These are phyloP conservation scores for Conomelus anceps DNA, from an alignment of 2,888 invertebrate species.

Conservation along the genomic window DNA sequence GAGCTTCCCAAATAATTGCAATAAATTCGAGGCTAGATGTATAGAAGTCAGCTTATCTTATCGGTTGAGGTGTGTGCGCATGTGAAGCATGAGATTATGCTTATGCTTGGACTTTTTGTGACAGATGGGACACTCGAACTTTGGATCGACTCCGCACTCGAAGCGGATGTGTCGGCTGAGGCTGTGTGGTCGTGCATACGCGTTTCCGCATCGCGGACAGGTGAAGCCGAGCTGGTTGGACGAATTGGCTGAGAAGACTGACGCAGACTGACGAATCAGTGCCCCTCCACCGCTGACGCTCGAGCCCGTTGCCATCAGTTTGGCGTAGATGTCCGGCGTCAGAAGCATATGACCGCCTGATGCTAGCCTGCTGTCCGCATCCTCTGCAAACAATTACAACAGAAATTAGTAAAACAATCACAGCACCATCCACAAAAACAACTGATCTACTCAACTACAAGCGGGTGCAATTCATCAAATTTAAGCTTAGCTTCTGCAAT, in stretches of 20 bases:
- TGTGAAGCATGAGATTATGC: conserved; percentile 47
- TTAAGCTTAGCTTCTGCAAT: too few species aligned
- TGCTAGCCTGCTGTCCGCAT: conserved; percentile 4
- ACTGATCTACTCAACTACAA: neutral
- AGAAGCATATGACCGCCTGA: conserved; percentile 19
- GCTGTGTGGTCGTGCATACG: conserved; percentile 51
- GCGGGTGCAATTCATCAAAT: too few species aligned
- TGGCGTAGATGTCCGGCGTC: conserved; percentile 23
- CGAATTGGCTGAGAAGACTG: neutral
- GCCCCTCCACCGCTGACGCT: neutral
- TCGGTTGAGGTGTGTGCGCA: conserved; percentile 42
- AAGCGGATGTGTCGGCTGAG: conserved; percentile 52
- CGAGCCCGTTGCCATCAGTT: conserved; percentile 4
- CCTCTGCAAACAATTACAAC: conserved; percentile 10
- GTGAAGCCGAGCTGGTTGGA: conserved; percentile 23
- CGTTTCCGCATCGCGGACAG: conserved; percentile 52
- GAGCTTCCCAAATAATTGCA: neutral
- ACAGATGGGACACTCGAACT: conserved; percentile 55
- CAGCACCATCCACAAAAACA: neutral
- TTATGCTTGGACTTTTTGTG: conserved; percentile 53
- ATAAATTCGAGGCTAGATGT: neutral
- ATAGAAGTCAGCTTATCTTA: conserved; percentile 17
- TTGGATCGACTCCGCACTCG: conserved; percentile 55
- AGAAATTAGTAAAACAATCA: neutral
- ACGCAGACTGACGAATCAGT: neutral